A percentile compares a stretch with the other conserved stretches of the same genome.
phyloP scores from a whole-genome alignment of 2,113 vertebrate species.

The Oncorhynchus tshawytscha region DNA sequence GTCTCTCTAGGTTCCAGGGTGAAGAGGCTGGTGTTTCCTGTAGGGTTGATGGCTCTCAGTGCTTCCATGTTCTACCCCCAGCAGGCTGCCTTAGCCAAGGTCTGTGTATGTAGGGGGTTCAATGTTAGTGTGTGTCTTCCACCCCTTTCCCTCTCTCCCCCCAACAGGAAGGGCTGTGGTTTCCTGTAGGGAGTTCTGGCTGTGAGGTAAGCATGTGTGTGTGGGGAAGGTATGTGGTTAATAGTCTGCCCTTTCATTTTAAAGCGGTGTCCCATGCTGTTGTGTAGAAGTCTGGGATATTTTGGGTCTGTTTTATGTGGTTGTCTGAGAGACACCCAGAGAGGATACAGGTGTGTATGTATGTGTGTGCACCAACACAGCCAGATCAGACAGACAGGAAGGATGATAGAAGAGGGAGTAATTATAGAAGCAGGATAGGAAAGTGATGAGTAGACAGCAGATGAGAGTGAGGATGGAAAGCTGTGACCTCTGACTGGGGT shows the following conservation, averaged over 20 bases:
- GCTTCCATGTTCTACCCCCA: constrained; percentile 92
- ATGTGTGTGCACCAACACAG: too few relatives aligned
- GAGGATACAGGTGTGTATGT: not conserved
- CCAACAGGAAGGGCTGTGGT: constrained; percentile 16
- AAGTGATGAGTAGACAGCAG: constrained; percentile 1
- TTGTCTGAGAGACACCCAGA: not conserved
- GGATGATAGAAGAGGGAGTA: not conserved
- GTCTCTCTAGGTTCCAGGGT: constrained; percentile 79
- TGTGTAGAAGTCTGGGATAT: not conserved
- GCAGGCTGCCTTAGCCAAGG: constrained; percentile 82
- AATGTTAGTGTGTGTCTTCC: not conserved
- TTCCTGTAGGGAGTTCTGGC: constrained; percentile 44
- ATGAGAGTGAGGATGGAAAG: not conserved
- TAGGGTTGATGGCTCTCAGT: constrained; percentile 82
- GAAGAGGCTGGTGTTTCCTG: constrained; percentile 84
- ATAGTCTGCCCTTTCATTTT: constrained; percentile 13
- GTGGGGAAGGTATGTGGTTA: not conserved
- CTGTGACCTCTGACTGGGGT: not conserved
- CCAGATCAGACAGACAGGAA: not conserved
- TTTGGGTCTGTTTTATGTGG: not conserved
- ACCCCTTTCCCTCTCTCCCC: not conserved
- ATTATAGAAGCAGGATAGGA: not conserved
- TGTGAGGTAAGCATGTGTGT: constrained; percentile 39
- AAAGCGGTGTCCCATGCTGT: constrained; percentile 29
- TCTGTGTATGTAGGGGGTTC: not conserved